Evolutionary conservation across 2,888 invertebrate genomes (phyloP).

Genomic region (Limnephilus rhombicus): DNA sequence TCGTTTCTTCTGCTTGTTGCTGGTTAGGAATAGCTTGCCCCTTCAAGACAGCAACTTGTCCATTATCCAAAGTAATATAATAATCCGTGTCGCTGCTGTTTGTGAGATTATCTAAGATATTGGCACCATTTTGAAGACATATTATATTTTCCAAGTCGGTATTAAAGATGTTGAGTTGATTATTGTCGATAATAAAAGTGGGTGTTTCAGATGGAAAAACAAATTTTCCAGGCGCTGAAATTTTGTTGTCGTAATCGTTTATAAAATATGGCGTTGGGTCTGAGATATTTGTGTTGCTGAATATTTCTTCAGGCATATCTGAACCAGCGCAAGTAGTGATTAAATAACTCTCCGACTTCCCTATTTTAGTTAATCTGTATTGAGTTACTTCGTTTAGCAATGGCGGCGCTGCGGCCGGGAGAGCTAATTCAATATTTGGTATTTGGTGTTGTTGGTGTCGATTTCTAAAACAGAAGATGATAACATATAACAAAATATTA

Average conservation of each 20-base stretch:
- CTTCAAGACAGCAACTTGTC: conserved; percentile 16
- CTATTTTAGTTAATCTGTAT: neutral
- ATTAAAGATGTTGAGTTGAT: conserved; percentile 8
- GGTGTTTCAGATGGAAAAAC: neutral
- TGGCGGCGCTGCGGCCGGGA: neutral
- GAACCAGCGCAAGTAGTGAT: neutral
- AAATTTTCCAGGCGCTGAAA: neutral
- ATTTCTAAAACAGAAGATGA: neutral
- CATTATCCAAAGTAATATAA: conserved; percentile 8
- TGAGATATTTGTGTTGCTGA: neutral
- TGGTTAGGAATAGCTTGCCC: neutral
- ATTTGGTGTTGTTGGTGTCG: neutral
- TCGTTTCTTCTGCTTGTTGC: neutral
- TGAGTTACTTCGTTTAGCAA: neutral
- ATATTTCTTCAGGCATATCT: neutral
- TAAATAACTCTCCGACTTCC: neutral
- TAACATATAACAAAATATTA: too few species aligned
- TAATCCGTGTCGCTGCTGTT: neutral
- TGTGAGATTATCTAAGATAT: neutral
- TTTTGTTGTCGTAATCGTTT: neutral
- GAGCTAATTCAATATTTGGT: neutral
- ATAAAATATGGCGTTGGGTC: neutral
- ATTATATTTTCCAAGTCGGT: neutral
- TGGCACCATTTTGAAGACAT: conserved; percentile 5
- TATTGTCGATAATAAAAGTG: neutral